Base-by-base conservation (phyloP, 2,797 vertebrate genomes). In the Onychomys arenicola region DNA sequence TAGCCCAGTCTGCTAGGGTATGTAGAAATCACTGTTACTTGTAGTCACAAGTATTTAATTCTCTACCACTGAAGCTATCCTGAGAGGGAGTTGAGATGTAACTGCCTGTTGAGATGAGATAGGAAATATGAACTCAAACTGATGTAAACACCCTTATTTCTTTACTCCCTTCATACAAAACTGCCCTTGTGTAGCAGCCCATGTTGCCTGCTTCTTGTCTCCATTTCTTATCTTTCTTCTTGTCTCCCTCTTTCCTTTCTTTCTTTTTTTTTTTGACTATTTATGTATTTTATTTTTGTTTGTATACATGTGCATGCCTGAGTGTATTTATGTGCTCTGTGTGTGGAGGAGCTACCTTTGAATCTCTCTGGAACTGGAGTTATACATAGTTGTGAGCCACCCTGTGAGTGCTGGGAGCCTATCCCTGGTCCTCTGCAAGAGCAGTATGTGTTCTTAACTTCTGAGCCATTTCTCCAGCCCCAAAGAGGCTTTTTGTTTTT, bases 1-100 rank as follows among this genome's bases (percentile, higher is more conserved):
- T 65, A 81, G 52, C 85, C 43, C 85, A 89, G 17, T 67, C 43
- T 84, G 40, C 34, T 57, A 76, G 37, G 19, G 32, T 90, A 59
- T 78, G 49, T 69, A 61, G 40, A 92, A 78, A 59, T 43, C 61
- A 85, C 37, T 69, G 27, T 19, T 46, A 57, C 37, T 34, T 17
- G 5, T 6, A 49, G 37, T n/a, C 43, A 59, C 34, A 0, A 27
- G 21, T 59, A 65, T 97, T 65, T 12, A 91, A 46, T 96, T 94
- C 27, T 52, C 94, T 86, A 65, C n/a, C 32, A 10, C 16, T 49
- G 78, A 96, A 84, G 9, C 27, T 83, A 6, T n/a, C 55, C 10
- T 61, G 27, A 37, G 46, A 89, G 32, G 61, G n/a, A 93, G 86
- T 52, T 46, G 73, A 86, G 52, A n/a, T 10, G 23, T 81, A 76